A percentile compares a stretch with the other conserved stretches of the same genome.
Evolutionary conservation across 1,140 invertebrate species (phyloP).

Genomic region (Apis mellifera): Amel_HAv3.1 CM009934.2:12977001-12977500

Average conservation of each 20-base stretch:
- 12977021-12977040: constrained; percentile 73
- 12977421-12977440: constrained; percentile 58
- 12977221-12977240: constrained; percentile 8
- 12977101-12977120: constrained; percentile 73
- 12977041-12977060: constrained; percentile 43
- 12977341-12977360: constrained; percentile 65
- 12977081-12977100: constrained; percentile 69
- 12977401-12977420: constrained; percentile 70
- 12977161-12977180: constrained; percentile 5
- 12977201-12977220: constrained; percentile 4
- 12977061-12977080: constrained; percentile 62
- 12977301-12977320: neutral
- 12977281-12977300: neutral
- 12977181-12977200: constrained; percentile 35
- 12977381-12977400: constrained; percentile 68
- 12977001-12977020: constrained; percentile 61
- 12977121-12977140: constrained; percentile 70
- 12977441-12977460: constrained; percentile 72
- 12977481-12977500: constrained; percentile 64
- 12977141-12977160: constrained; percentile 30
- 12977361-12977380: constrained; percentile 67
- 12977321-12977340: constrained; percentile 48
- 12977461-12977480: constrained; percentile 78
- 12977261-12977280: constrained; percentile 8
- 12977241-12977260: constrained; percentile 9